Percentiles rank a stretch among this genome's conserved stretches.
These are phyloP conservation scores for Magallana nippona DNA, from an alignment of 2,888 invertebrate genomes.

Conservation along the genomic window DNA sequence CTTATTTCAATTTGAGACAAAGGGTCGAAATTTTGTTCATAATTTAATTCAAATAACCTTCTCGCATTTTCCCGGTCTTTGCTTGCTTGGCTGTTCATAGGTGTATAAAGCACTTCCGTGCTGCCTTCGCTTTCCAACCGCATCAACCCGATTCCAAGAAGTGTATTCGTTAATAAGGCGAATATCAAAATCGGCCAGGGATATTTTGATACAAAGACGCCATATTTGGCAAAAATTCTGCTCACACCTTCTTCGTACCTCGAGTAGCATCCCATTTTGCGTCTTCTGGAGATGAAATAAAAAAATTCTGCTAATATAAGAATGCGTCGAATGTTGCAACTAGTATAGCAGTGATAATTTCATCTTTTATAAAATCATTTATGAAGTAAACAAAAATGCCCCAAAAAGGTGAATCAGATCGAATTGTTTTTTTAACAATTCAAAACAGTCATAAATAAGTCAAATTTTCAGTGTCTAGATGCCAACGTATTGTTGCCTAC, in stretches of 20 bases:
- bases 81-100: constrained; percentile 33
- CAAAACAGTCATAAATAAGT: neutral
- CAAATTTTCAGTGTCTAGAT: no score
- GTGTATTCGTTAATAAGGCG: constrained; percentile 1
- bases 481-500: no score
- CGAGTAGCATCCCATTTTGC: constrained; percentile 8
- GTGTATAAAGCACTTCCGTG: constrained; percentile 37
- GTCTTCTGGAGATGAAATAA: neutral
- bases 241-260: constrained; percentile 21
- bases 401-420: no score
- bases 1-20: constrained; percentile 19
- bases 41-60: constrained; percentile 26
- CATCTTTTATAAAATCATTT: no score
- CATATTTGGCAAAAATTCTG: constrained; percentile 32
- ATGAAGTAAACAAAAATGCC: no score
- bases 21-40: constrained; percentile 29
- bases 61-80: constrained; percentile 8
- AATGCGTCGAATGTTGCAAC: neutral
- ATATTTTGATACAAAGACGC: constrained; percentile 29
- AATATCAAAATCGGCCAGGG: constrained; percentile 16
- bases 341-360: neutral
- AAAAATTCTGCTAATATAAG: neutral
- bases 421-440: neutral
- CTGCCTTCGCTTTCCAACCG: constrained; percentile 5
- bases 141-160: constrained; percentile 36